Evolutionary conservation across 2,797 vertebrate genomes (phyloP).

Genomic region (Lateolabrax maculatus): DNA sequence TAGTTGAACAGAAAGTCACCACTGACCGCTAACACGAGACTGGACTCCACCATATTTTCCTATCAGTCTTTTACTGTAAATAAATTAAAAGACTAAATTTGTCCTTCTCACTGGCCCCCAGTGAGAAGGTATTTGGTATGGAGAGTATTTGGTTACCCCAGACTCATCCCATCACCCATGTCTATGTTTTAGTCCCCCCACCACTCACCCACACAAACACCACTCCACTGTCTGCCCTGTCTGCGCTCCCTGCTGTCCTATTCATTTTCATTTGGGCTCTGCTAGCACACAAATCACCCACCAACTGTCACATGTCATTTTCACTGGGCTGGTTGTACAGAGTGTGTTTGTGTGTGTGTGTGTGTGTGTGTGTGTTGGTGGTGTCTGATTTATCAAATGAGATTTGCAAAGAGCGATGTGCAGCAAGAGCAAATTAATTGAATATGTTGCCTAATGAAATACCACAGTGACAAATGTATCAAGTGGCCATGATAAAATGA

Average conservation of each 20-base stretch:
- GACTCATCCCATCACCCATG: conserved; percentile 9
- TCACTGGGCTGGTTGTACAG: neutral
- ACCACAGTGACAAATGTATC: conserved; percentile 46
- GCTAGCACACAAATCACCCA: conserved; percentile 46
- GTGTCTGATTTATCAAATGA: conserved; percentile 32
- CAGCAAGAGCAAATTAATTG: conserved; percentile 39
- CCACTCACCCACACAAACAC: conserved; percentile 3
- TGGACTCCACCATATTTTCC: too few species aligned
- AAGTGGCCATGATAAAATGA: neutral
- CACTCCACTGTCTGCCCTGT: conserved; percentile 43
- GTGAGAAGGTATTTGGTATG: too few species aligned
- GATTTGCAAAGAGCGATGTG: conserved; percentile 42
- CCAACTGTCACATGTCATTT: conserved; percentile 65
- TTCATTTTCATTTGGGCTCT: conserved; percentile 78
- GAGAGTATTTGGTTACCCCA: conserved; percentile 10
- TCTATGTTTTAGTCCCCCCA: neutral
- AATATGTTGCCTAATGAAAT: conserved; percentile 43
- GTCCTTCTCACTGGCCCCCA: neutral
- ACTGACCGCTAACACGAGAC: too few species aligned
- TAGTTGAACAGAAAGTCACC: too few species aligned
- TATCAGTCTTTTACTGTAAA: neutral
- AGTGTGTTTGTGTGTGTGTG: conserved; percentile 23
- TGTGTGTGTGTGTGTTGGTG: neutral
- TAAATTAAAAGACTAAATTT: neutral
- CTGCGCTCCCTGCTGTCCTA: conserved; percentile 60